Evolutionary conservation across 1,140 invertebrate genomes (phyloP), one percentile per base, ranked within the genome.

Genomic region (Temnothorax curvispinosus): DNA sequence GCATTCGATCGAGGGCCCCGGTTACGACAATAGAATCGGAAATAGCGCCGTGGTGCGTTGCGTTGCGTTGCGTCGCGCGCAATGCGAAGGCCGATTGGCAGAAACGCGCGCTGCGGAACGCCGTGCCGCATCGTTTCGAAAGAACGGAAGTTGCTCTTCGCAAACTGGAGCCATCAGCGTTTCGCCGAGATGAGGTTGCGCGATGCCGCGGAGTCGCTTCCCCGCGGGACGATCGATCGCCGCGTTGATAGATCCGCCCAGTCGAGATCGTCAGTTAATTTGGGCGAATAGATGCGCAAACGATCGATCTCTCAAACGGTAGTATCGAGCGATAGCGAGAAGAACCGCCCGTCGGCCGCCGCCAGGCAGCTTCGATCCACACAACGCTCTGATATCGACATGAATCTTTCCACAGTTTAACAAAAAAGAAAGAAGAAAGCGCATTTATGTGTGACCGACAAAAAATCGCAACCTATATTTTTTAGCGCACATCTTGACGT

Each of bases 81-180:
- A 35, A 65, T 56, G 65, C 69, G 89, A 90, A 90, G 89, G 89
- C 76, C 89, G 89, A 81, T 72, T 69, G 88, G 41, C 47, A 69
- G 35, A 27, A 78, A 71, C 86, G 64, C 86, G 76, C 87, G 85
- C 89, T 85, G 87, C 89, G 88, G 87, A 91, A 91, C 88, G 87
- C 52, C 82, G 80, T 85, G 87, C 52, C 82, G 80, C 76, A 60
- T 52, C 86, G 13, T 91, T 89, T 86, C 90, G 90, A 88, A 88
- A 91, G 58, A 88, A 56, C 90, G 90, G 90, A 91, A 91, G 85
- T 89, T n/a, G 6, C 60, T 89, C 85, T 87, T 90, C 38, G 88
- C 75, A 78, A 90, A 89, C 90, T 90, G 64, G 86, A 91, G 87
- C 82, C 65, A 41, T 72, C 78, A 18, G 65, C 62, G 58, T 13